Evolutionary conservation across 2,113 vertebrate genomes (phyloP), one percentile per base, ranked within the genome.

Genomic region (Bambusicola thoracicus): DNA sequence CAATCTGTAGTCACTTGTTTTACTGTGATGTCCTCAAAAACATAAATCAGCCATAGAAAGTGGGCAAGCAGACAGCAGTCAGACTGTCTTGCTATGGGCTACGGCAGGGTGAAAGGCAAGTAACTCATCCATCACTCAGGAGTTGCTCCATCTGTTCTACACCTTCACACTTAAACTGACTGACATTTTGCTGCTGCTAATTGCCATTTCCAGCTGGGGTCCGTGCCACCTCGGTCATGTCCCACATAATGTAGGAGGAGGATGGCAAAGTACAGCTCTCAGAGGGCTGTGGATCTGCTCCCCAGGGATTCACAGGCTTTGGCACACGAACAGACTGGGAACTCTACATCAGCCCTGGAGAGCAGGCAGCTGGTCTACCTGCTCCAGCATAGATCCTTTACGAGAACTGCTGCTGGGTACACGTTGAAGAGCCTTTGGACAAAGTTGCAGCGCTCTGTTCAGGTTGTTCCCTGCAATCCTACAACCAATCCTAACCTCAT

Each of bases 311-410:
- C 8, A 9, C 0, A 1, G 53, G 53, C 29, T 32, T 8, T 43
- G 58, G 48, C n/a, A 5, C 0, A 36, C 58, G 30, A 74, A 56
- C 3, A 67, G n/a, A 14, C 12, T 3, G 22, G 0, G 1, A 32
- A 16, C 34, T 21, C 25, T 38, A 12, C 32, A 44, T 29, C 59
- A 38, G 38, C 18, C 9, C 2, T 5, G 51, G 36, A 62, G 40
- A 44, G 38, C 29, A 24, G 27, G 27, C 3, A 51, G n/a, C 22
- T 30, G 15, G 38, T 59, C 18, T 34, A 6, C 4, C 36, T 51
- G 20, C 32, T 51, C 51, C 7, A 51, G 21, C 3, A 2, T 0
- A 0, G 41, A 18, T 13, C 16, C 43, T 43, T 11, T 3, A 3
- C 0, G 2, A 66, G 22, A 38, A 7, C 41, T 34, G 46, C 51